Base-by-base conservation (phyloP, 2,797 vertebrate species). In the Forpus xanthops region DNA sequence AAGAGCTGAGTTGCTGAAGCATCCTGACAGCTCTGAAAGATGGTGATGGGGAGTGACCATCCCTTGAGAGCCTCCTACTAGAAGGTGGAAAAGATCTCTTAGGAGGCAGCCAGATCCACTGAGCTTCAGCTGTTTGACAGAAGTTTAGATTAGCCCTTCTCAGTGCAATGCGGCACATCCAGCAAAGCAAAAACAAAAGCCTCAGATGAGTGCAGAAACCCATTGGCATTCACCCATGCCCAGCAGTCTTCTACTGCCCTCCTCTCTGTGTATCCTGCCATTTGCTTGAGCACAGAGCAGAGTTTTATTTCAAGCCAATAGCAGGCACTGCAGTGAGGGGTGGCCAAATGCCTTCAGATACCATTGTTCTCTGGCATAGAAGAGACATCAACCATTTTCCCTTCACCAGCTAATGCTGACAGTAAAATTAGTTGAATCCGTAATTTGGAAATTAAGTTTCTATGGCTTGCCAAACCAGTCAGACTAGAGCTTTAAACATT, bases 71-170 rank as follows among this genome's bases (percentile, higher is more conserved):
- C 30, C 18, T 86, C 24, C 77, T 81, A 49, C 76, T 47, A 85
- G 52, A 58, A 33, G 8, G 9, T 30, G 28, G 31, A 41, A 71
- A 91, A 66, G 70, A 80, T 90, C 73, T 86, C 66, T 68, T 52
- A 88, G 80, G 89, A 95, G 55, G 52, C 78, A 87, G 44, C n/a
- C 74, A 67, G 81, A 67, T 82, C 87, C 61, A 49, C 75, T 56
- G 89, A 89, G 60, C 85, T 89, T 94, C 89, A 91, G 72, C 65
- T 89, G 33, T 71, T 76, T 91, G 65, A 89, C 78, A 67, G 81
- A 74, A 52, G 75, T 76, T 92, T 77, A 89, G 41, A 52, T 77
- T 75, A 87, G 87, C 65, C 68, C 52, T 90, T 82, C 90, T 62
- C 71, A 89, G 44, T 85, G 80, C 71, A 82, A 7, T 35, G 55